These are phyloP conservation scores for Pelodytes ibericus DNA, from an alignment of 2,797 vertebrate genomes.

Conservation along the genomic window DNA sequence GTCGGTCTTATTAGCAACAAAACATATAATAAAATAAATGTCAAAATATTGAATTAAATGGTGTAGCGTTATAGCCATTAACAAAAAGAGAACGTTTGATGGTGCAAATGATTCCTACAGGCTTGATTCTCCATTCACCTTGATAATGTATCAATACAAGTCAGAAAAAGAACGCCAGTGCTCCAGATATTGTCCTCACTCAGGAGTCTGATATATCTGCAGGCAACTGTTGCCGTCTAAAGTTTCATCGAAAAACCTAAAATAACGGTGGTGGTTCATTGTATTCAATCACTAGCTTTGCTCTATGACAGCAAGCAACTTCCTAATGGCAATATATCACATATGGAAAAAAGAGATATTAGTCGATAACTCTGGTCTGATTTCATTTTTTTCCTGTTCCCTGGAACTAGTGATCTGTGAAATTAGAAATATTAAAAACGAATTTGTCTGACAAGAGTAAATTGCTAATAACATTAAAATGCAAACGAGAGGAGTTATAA, in stretches of 20 bases:
- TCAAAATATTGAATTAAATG: no score
- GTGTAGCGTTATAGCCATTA: not conserved
- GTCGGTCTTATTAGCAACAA: no score
- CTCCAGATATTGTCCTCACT: constrained; percentile 10
- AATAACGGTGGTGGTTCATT: constrained; percentile 28
- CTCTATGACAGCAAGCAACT: constrained; percentile 12
- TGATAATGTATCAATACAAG: not conserved
- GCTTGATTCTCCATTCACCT: not conserved
- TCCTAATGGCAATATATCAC: constrained; percentile 21
- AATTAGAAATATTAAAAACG: constrained; percentile 54
- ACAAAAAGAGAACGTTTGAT: constrained; percentile 4
- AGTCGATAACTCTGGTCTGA: not conserved
- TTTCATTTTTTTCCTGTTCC: constrained; percentile 13
- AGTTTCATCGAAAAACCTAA: constrained; percentile 31
- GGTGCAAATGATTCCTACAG: not conserved
- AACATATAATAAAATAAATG: no score
- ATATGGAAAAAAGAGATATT: constrained; percentile 6
- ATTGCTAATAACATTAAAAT: constrained; percentile 37
- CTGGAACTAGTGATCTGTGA: constrained; percentile 46
- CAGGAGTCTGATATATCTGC: constrained; percentile 16
- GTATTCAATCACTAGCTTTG: constrained; percentile 43
- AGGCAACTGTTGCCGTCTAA: constrained; percentile 42
- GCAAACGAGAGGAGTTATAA: constrained; percentile 32
- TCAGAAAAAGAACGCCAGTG: not conserved
- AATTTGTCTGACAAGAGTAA: constrained; percentile 51